Base-by-base conservation (phyloP, 1,140 invertebrate species). In the Nilaparvata lugens region DNA sequence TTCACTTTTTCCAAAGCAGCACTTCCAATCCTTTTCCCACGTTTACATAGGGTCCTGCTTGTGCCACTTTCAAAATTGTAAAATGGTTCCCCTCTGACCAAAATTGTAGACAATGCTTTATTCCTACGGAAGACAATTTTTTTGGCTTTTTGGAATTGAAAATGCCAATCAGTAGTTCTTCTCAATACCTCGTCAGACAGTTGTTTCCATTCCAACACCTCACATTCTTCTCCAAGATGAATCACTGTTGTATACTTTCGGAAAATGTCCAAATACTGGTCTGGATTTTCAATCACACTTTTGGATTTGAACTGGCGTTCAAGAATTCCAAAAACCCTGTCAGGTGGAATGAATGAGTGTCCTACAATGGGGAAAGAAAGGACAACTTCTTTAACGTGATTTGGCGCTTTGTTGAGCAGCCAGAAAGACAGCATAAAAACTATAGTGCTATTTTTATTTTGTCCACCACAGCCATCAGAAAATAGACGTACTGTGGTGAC, bases 291-390 rank as follows among this genome's bases (percentile, higher is more conserved):
- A 42, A 68, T 61, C 4, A 58, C 65, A 40, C 61, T 56, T 56
- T 62, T 54, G 16, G 58, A 63, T 60, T 60, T 63, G 42, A 67
- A 40, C 21, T 31, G 18, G 60, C 63, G 67, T 61, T 71, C 66
- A 55, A 62, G 63, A 28, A 56, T 14, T 4, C 58, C 70, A 64
- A 70, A 71, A 2, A 71, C 66, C 56, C 66, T 35, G 40, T 69
- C 68, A 0, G 66, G 62, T 1, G 69, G 66, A 18, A 70, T 64
- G 56, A 64, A 70, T 4, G 60, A 65, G 52, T 69, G 68, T 13
- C 67, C 65, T 11, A 58, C 58, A 11, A 71, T 56, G 14, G 68
- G 68, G 58, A 68, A 70, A 40, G 65, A 60, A 6, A 69, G 14
- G 61, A 68, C 64, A 21, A 70, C 52, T 52, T 55, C 42, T 43